phyloP scores from a whole-genome alignment of 2,888 invertebrate genomes.

The Orthonychiurus folsomi region DNA sequence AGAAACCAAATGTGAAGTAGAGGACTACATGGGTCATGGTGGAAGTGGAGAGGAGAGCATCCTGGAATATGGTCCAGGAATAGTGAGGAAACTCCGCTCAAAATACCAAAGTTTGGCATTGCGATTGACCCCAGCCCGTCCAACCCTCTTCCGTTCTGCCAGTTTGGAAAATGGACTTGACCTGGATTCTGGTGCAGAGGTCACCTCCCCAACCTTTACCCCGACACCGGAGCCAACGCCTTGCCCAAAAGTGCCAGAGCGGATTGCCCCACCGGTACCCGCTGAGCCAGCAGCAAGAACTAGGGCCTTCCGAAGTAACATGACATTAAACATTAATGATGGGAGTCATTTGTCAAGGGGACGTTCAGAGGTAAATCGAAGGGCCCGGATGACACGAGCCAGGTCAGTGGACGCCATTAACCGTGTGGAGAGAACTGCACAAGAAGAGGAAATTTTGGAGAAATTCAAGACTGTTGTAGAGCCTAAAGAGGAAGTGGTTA shows the following conservation, averaged over 20 bases:
- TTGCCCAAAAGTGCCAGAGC: background rate
- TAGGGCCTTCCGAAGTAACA: conserved; percentile 14
- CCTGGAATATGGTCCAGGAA: conserved; percentile 70
- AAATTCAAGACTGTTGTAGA: conserved; percentile 38
- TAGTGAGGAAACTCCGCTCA: conserved; percentile 76
- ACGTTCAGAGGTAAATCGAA: conserved; percentile 42
- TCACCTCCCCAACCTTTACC: background rate
- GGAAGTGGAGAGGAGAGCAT: conserved; percentile 35
- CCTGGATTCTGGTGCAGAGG: conserved; percentile 42
- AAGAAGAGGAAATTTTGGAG: conserved; percentile 39
- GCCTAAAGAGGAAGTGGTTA: conserved; percentile 40
- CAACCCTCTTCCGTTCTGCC: conserved; percentile 68
- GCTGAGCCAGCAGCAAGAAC: conserved; percentile 27
- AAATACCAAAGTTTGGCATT: conserved; percentile 77
- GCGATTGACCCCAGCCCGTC: conserved; percentile 56
- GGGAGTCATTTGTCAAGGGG: background rate
- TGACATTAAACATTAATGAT: conserved; percentile 12
- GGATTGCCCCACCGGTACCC: background rate
- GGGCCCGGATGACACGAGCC: conserved; percentile 66
- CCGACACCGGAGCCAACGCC: background rate
- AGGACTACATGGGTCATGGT: background rate
- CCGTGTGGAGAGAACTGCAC: conserved; percentile 20
- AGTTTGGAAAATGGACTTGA: conserved; percentile 77
- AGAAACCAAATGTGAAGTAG: background rate
- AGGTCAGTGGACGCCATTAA: conserved; percentile 73